Conservation (phyloP, 2,888 invertebrate genomes). For the Lepidocyrtoides sp. region DNA sequence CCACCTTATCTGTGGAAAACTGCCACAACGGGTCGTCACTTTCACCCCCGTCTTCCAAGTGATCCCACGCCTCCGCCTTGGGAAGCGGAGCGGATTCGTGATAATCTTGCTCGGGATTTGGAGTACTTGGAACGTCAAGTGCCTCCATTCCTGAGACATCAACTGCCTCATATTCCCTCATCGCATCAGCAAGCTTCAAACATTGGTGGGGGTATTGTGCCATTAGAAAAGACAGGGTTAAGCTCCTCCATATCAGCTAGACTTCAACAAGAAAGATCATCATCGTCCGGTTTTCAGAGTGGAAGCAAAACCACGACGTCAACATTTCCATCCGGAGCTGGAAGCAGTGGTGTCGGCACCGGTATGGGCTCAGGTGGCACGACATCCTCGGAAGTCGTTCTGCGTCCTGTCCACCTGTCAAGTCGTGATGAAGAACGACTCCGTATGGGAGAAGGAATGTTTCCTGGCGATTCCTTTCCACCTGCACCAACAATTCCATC, state of each 20-base stretch:
- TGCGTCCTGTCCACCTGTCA: slow-evolving; percentile 80
- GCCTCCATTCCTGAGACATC: slow-evolving; percentile 83
- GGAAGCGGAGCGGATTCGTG: slow-evolving; percentile 85
- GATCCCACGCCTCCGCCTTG: slow-evolving; percentile 85
- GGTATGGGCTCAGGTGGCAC: slow-evolving; percentile 79
- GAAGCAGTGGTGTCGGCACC: slow-evolving; percentile 78
- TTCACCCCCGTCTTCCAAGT: slow-evolving; percentile 83
- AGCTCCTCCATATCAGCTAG: slow-evolving; percentile 80
- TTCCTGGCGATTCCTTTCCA: slow-evolving; percentile 64
- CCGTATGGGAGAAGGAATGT: slow-evolving; percentile 72
- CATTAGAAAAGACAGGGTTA: slow-evolving; percentile 81
- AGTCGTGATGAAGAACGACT: slow-evolving; percentile 82
- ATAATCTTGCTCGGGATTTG: slow-evolving; percentile 85
- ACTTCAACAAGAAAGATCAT: slow-evolving; percentile 83
- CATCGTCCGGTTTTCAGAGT: slow-evolving; percentile 85
- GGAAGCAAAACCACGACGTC: slow-evolving; percentile 83
- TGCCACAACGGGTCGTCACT: slow-evolving; percentile 85
- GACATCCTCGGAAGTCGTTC: slow-evolving; percentile 83
- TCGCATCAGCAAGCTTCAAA: slow-evolving; percentile 61
- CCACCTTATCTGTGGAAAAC: slow-evolving; percentile 85
- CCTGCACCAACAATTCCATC: slow-evolving; percentile 80
- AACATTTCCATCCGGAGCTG: slow-evolving; percentile 82
- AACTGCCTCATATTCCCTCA: slow-evolving; percentile 35
- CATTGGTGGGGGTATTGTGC: slow-evolving; percentile 34
- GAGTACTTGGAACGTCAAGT: slow-evolving; percentile 85